Evolutionary conservation across 1,140 invertebrate species (phyloP).

Genomic region (Hydropsyche tenuis): DNA sequence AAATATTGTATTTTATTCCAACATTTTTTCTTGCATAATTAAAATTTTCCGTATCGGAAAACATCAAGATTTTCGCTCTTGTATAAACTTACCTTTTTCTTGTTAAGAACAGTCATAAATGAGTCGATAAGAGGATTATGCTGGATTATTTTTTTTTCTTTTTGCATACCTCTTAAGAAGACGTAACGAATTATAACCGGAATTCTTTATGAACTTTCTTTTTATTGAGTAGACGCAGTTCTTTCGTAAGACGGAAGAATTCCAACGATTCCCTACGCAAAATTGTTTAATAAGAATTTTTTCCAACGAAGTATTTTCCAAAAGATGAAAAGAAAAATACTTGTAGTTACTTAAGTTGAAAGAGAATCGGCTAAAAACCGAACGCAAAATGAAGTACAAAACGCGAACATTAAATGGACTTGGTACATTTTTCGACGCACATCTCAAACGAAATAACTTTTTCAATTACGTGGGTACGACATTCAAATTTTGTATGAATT

Average conservation of each 20-base stretch:
- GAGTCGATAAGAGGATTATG: not conserved
- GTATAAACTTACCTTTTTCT: too few species aligned
- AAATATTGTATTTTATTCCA: too few species aligned
- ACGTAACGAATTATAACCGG: constrained; percentile 1
- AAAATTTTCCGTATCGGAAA: too few species aligned
- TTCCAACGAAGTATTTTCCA: not conserved
- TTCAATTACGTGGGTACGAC: not conserved
- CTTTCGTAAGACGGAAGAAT: not conserved
- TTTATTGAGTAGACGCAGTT: constrained; percentile 11
- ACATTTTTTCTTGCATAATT: too few species aligned
- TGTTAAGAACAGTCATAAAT: too few species aligned
- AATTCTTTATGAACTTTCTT: constrained; percentile 16
- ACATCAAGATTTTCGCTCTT: too few species aligned
- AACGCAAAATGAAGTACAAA: not conserved
- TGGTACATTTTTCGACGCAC: not conserved
- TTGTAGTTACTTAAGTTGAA: not conserved
- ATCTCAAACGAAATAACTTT: constrained; percentile 9
- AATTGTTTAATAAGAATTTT: constrained; percentile 14
- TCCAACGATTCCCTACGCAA: not conserved
- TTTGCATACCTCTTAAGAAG: constrained; percentile 6
- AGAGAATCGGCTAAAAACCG: not conserved
- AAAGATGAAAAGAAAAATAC: constrained; percentile 11
- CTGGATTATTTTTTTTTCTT: not conserved
- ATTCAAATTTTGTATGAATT: not conserved
- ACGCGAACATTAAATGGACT: not conserved